A percentile compares a stretch with the other conserved stretches of the same genome.
Evolutionary conservation across 2,888 invertebrate species (phyloP).

Genomic region (Myopa tessellatipennis): DNA sequence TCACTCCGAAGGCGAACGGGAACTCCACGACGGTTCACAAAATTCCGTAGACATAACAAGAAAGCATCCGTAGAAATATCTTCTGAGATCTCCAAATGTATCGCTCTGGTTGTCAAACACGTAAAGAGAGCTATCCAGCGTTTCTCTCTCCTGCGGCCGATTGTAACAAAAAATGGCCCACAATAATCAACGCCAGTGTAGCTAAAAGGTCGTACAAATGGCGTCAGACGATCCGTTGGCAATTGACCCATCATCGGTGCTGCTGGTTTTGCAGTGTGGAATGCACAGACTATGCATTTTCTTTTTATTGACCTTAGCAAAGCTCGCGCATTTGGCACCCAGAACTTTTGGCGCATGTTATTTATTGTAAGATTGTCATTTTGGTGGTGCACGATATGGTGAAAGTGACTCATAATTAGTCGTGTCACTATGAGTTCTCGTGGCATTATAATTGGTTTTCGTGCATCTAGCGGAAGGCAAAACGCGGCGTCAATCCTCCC

Average conservation of each 20-base stretch:
- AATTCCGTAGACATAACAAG: constrained; percentile 25
- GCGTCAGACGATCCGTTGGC: constrained; percentile 42
- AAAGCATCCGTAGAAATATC: constrained; percentile 32
- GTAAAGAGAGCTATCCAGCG: too few species aligned
- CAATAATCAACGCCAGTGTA: constrained; percentile 46
- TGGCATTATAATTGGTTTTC: too few species aligned
- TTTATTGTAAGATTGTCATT: background rate
- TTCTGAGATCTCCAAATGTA: background rate
- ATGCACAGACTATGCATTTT: background rate
- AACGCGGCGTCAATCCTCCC: too few species aligned
- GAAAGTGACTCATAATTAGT: background rate
- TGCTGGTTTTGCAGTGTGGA: background rate
- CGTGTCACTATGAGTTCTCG: too few species aligned
- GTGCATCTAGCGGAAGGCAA: too few species aligned
- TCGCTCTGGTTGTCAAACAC: too few species aligned
- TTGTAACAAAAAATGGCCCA: constrained; percentile 29
- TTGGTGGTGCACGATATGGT: background rate
- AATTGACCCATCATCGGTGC: constrained; percentile 44
- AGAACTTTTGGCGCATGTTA: background rate
- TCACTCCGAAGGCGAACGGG: constrained; percentile 44
- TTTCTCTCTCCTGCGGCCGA: too few species aligned
- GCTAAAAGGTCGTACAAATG: constrained; percentile 43
- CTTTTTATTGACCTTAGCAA: background rate
- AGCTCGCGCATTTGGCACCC: background rate
- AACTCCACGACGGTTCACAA: constrained; percentile 38